These are phyloP conservation scores for Eurytoma adleriae DNA, from an alignment of 2,888 invertebrate species.

Conservation along the genomic window DNA sequence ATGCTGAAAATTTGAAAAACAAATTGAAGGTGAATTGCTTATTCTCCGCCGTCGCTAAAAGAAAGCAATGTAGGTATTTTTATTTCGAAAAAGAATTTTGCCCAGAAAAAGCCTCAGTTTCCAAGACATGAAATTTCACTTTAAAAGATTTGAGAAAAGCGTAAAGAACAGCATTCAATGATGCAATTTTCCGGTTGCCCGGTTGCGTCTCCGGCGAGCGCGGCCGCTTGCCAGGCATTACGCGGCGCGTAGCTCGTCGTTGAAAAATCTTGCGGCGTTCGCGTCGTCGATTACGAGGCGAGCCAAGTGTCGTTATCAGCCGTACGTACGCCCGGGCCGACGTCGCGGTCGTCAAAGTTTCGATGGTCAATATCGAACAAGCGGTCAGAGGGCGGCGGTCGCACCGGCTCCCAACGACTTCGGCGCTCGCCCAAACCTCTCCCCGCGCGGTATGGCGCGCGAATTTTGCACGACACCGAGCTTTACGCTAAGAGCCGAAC, in stretches of 20 bases:
- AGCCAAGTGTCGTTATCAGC: slow-evolving; percentile 43
- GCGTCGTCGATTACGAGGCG: slow-evolving; percentile 37
- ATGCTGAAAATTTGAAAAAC: too few species aligned
- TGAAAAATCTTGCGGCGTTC: slow-evolving; percentile 40
- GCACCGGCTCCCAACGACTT: slow-evolving; percentile 29
- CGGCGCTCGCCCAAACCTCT: not conserved
- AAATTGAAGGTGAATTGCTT: too few species aligned
- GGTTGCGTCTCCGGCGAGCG: not conserved
- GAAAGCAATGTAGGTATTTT: too few species aligned
- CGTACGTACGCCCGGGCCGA: slow-evolving; percentile 2
- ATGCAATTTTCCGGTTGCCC: slow-evolving; percentile 12
- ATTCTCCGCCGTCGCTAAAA: too few species aligned
- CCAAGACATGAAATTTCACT: too few species aligned
- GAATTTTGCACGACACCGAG: not conserved
- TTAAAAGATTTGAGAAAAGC: not conserved
- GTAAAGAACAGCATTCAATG: not conserved
- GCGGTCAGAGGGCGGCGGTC: not conserved
- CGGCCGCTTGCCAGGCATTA: too few species aligned
- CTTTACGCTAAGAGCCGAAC: slow-evolving; percentile 38
- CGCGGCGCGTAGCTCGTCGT: slow-evolving; percentile 3
- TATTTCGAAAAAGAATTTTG: too few species aligned
- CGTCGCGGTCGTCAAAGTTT: slow-evolving; percentile 26
- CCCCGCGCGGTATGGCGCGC: not conserved
- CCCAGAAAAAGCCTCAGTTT: too few species aligned
- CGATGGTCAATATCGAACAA: slow-evolving; percentile 44